Evolutionary conservation across 2,888 invertebrate genomes (phyloP).

Genomic region (Synanthedon vespiformis): DNA sequence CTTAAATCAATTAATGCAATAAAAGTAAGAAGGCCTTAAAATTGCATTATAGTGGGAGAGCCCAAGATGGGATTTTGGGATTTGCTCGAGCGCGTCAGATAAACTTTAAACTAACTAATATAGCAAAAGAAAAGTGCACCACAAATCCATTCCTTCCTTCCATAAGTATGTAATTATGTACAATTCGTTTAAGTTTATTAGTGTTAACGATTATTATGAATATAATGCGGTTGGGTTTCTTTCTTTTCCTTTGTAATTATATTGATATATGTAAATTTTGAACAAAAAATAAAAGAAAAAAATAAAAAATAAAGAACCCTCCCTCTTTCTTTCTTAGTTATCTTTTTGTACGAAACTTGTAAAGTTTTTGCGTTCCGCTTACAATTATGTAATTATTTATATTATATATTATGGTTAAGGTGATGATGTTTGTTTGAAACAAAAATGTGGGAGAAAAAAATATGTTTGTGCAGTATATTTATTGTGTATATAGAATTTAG

Average conservation of each 20-base stretch:
- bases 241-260: conserved; percentile 58
- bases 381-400: conserved; percentile 14
- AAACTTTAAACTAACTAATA: no score
- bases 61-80: no score
- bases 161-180: background rate
- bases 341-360: conserved; percentile 48
- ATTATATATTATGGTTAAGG: conserved; percentile 17
- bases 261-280: conserved; percentile 64
- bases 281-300: conserved; percentile 35
- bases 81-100: no score
- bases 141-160: background rate
- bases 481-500: conserved; percentile 64
- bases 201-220: conserved; percentile 22
- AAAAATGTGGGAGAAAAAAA: conserved; percentile 14
- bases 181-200: conserved; percentile 30
- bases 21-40: no score
- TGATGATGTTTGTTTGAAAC: conserved; percentile 15
- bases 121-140: no score
- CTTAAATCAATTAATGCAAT: no score
- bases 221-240: conserved; percentile 23
- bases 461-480: conserved; percentile 31
- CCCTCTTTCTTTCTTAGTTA: conserved; percentile 18
- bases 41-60: no score
- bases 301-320: no score
- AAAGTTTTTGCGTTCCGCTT: conserved; percentile 38